Evolutionary conservation across 2,888 invertebrate species (phyloP).

Genomic region (Pterostichus madidus): DNA sequence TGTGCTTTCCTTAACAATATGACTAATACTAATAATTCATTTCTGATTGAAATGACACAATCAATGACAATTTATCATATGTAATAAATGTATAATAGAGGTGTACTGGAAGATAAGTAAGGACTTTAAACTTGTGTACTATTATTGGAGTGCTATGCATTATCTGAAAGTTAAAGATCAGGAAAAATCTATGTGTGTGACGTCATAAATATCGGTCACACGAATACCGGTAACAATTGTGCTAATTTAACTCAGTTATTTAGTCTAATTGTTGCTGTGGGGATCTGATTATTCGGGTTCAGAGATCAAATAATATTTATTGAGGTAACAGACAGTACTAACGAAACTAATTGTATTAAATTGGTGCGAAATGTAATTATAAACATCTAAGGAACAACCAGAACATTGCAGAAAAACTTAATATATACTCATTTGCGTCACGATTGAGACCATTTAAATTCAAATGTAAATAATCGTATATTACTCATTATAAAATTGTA

Average conservation of each 20-base stretch:
- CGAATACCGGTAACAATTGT: constrained; percentile 37
- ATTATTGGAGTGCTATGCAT: constrained; percentile 19
- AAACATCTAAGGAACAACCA: neutral
- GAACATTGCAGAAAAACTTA: neutral
- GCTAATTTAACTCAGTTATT: constrained; percentile 32
- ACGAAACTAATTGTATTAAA: constrained; percentile 20
- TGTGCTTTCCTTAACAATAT: neutral
- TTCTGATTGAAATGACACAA: constrained; percentile 14
- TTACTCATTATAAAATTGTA: too few relatives aligned
- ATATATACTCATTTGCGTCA: too few relatives aligned
- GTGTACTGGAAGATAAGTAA: constrained; percentile 1
- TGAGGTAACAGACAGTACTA: constrained; percentile 28
- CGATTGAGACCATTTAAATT: too few relatives aligned
- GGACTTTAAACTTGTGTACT: constrained; percentile 56
- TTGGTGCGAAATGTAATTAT: neutral
- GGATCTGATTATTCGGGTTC: constrained; percentile 33
- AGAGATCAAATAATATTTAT: constrained; percentile 44
- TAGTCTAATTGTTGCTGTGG: constrained; percentile 28
- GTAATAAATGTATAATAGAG: constrained; percentile 1
- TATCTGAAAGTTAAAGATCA: constrained; percentile 54
- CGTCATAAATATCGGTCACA: constrained; percentile 40
- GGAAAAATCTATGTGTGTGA: constrained; percentile 25
- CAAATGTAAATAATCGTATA: too few relatives aligned
- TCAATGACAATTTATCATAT: constrained; percentile 30
- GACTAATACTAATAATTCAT: constrained; percentile 1